Evolutionary conservation across 2,888 invertebrate genomes (phyloP), one percentile per base, ranked within the genome.

Genomic region (Ichneumoninae sp.): DNA sequence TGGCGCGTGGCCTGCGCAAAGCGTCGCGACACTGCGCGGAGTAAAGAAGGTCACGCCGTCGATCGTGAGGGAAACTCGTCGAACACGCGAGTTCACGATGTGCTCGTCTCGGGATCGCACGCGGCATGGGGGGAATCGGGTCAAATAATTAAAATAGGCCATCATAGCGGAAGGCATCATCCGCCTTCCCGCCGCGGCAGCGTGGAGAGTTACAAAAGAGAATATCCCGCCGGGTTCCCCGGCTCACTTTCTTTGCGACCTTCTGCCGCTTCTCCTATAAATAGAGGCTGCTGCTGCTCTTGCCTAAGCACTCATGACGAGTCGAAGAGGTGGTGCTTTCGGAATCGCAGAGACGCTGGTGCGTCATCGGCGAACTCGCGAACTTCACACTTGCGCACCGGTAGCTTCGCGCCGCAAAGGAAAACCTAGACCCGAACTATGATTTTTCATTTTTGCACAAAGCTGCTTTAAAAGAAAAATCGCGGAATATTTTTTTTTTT

Each of bases 171-270:
- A 26, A 62, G 52, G 36, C 44, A 74, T 60, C 47, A 62, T 62
- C 60, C 57, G 44, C 60, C 60, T 74, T 74, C 44, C 33, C 47
- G 19, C 40, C 26, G 52, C 36, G 26, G 57, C 26, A 57, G 16
- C 16, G n/a, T 1, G 30, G 16, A 26, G 30, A 71, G 68, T 80
- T 74, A 57, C 74, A 68, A 74, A 60, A 68, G 74, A 40, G 40
- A 66, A 44, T 71, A 89, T 88, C 88, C 83, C 83, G 86, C 80
- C 68, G 33, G 76, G 86, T 88, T 88, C 88, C 76, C 89, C 85
- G 87, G 82, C 82, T 89, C 83, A 84, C 91, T 91, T 91, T 91
- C 91, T 91, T 91, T 89, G 84, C 88, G 91, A 90, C 90, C 91
- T 91, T 91, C 90, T 89, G 88, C 80, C 86, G 44, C 72, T 68